A percentile compares a stretch with the other conserved stretches of the same genome.
phyloP scores from a whole-genome alignment of 2,113 vertebrate species.

The Promerops cafer region DNA sequence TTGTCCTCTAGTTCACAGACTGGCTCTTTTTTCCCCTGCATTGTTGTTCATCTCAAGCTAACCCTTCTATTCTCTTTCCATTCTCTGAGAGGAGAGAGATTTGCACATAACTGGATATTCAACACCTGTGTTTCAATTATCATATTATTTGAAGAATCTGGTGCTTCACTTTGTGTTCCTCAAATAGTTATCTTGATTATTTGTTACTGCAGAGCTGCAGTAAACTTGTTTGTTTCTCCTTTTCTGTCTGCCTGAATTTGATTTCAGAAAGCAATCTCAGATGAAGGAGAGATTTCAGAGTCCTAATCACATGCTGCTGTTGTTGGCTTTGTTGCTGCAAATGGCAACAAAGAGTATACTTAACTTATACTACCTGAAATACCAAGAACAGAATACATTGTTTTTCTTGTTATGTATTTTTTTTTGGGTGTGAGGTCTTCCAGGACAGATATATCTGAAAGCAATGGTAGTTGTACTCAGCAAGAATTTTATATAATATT shows the following conservation, averaged over 20 bases:
- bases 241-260: not conserved
- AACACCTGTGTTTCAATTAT: not conserved
- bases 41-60: not conserved
- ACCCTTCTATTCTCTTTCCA: not conserved
- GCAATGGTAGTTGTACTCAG: not conserved
- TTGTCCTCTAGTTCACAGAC: not conserved
- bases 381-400: not conserved
- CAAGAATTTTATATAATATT: slow-evolving; percentile 19
- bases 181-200: slow-evolving; percentile 11
- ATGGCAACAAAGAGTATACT: not conserved
- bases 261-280: slow-evolving; percentile 40
- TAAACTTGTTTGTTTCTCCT: not conserved
- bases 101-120: not conserved
- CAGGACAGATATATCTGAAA: not conserved
- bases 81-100: not conserved
- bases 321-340: not conserved
- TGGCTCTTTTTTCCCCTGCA: not conserved
- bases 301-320: not conserved
- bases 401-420: not conserved
- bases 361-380: not conserved
- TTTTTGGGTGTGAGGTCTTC: not conserved
- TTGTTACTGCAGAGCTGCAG: not conserved
- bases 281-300: slow-evolving; percentile 9
- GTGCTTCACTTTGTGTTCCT: slow-evolving; percentile 6
- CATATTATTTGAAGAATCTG: not conserved